Evolutionary conservation across 1,140 invertebrate species (phyloP), one percentile per base, ranked within the genome.

Genomic region (Drosophila lacteicornis): DNA sequence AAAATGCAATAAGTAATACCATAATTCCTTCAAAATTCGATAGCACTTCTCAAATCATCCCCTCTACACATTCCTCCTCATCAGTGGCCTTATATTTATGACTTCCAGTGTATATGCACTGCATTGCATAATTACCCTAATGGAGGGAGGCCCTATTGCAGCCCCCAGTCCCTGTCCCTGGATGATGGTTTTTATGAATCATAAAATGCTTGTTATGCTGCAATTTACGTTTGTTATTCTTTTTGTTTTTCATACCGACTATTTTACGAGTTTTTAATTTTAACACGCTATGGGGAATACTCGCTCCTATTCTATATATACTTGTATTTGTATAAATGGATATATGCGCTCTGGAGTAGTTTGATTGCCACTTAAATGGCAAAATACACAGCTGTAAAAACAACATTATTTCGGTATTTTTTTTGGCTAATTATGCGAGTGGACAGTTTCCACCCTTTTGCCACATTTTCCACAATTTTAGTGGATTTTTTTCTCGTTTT

Each of bases 251-350:
- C 30, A 51, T 60, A 30, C 38, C 30, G 22, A 60, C 58, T 62
- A 78, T 84, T 88, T 87, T 84, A 87, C 77, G 84, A 87, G 80
- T 80, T 80, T 84, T 87, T 88, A 88, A 87, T 87, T 88, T 88
- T 63, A 79, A 71, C 82, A 79, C 77, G 73, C 73, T 49, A 46
- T 68, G 56, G 60, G 56, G 50, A 69, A 73, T 67, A 63, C 30
- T 50, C 30, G 27, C 22, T 36, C 33, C 33, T 36, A 36, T 11
- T 3, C 61, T 11, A 58, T 63, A 46, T 43, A 50, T 49, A 62
- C 17, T 33, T 63, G 25, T 45, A 56, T 56, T 25, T 25, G 27
- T 30, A 30, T 17, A 55, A 49, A 46, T 42, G 50, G 56, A 56
- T 43, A 58, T 36, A 38, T 30, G 53, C 15, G 7, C 59, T 30